Conservation (phyloP, 1,140 invertebrate genomes). For the Psix sp. region DNA sequence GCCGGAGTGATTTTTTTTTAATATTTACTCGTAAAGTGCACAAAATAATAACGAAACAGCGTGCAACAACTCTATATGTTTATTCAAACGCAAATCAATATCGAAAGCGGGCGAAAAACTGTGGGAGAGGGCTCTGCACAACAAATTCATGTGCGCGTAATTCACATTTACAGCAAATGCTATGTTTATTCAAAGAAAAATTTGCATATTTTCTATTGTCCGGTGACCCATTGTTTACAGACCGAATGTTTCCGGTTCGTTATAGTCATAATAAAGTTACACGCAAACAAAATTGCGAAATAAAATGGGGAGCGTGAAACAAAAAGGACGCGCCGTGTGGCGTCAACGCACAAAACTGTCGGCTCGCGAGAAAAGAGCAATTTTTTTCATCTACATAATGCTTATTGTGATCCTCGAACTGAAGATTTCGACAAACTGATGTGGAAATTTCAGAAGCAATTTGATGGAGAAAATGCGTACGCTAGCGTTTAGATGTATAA, state of each 20-base stretch:
- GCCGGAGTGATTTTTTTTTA: constrained; percentile 30
- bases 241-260: constrained; percentile 58
- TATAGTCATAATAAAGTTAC: constrained; percentile 62
- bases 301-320: constrained; percentile 50
- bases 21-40: constrained; percentile 29
- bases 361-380: constrained; percentile 25
- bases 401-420: constrained; percentile 12
- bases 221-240: constrained; percentile 57
- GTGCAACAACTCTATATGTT: constrained; percentile 45
- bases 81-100: constrained; percentile 58
- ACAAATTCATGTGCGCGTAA: constrained; percentile 47
- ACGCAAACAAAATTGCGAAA: constrained; percentile 59
- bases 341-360: constrained; percentile 29
- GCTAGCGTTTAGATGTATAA: no score
- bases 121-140: constrained; percentile 5
- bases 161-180: constrained; percentile 59
- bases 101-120: constrained; percentile 41
- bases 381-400: constrained; percentile 50
- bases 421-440: constrained; percentile 26
- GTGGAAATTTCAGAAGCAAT: no score
- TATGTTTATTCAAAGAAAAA: constrained; percentile 63
- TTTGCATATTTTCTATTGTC: constrained; percentile 61
- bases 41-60: constrained; percentile 42
- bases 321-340: constrained; percentile 41
- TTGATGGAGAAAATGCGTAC: no score